phyloP scores from a whole-genome alignment of 64 coral and sea anemone species.

The Actinia equina region DNA sequence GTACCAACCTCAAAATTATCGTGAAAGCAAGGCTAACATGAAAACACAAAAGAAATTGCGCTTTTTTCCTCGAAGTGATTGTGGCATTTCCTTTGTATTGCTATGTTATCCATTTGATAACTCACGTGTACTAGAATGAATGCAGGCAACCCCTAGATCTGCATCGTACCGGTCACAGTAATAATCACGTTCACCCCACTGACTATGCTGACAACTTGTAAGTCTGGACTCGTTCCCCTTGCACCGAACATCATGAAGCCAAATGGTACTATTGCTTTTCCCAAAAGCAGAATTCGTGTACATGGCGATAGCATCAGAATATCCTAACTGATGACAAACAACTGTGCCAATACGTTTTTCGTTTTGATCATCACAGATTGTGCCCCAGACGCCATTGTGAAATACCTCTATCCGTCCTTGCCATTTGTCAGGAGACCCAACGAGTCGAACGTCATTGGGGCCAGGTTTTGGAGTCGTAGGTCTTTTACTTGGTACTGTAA shows the following conservation, averaged over 20 bases:
- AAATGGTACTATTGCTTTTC: neutral
- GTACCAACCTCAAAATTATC: too few species aligned
- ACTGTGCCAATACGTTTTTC: neutral
- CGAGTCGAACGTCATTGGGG: neutral
- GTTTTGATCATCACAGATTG: neutral
- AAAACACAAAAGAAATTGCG: too few species aligned
- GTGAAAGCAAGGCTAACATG: too few species aligned
- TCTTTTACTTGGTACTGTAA: neutral
- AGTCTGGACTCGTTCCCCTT: slow-evolving; percentile 11
- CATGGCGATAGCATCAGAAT: slow-evolving; percentile 6
- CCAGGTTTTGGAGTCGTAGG: neutral
- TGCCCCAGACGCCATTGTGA: neutral
- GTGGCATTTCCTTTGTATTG: too few species aligned
- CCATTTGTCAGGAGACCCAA: neutral
- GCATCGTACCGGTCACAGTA: neutral
- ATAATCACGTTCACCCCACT: neutral
- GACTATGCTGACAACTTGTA: neutral
- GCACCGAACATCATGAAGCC: slow-evolving; percentile 8
- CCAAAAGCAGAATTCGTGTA: slow-evolving; percentile 24
- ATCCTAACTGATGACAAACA: neutral
- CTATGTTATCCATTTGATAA: neutral
- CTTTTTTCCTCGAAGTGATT: too few species aligned
- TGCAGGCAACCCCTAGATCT: neutral
- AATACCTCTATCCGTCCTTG: neutral
- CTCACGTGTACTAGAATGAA: neutral